These are phyloP conservation scores for Agrotis segetum DNA, from an alignment of 2,888 invertebrate species.

Conservation along the genomic window DNA sequence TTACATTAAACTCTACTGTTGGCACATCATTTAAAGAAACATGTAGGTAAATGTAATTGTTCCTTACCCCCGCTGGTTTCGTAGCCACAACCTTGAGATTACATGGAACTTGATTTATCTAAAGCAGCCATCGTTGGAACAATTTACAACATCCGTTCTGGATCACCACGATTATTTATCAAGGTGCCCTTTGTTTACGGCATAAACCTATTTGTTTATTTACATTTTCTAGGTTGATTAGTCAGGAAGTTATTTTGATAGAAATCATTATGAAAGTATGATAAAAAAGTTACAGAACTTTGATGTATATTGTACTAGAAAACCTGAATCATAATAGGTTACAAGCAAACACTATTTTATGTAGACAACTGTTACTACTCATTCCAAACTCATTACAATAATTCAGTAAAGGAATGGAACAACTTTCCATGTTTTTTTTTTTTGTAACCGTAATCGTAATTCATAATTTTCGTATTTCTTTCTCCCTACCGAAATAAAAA, in stretches of 20 bases:
- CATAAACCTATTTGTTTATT: conserved; percentile 60
- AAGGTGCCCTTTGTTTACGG: conserved; percentile 55
- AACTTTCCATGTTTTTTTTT: not conserved
- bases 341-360: too few relatives aligned
- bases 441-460: too few relatives aligned
- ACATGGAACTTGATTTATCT: conserved; percentile 77
- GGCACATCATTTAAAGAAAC: not conserved
- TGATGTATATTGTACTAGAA: not conserved
- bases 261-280: not conserved
- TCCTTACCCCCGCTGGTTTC: conserved; percentile 35
- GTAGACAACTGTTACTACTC: not conserved
- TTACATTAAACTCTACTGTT: too few relatives aligned
- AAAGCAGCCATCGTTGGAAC: conserved; percentile 68
- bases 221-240: conserved; percentile 37
- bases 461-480: too few relatives aligned
- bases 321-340: not conserved
- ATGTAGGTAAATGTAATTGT: conserved; percentile 2
- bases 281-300: too few relatives aligned
- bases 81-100: conserved; percentile 65
- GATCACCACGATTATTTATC: conserved; percentile 72
- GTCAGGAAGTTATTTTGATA: conserved; percentile 39
- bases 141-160: conserved; percentile 74
- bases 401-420: not conserved
- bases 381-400: not conserved
- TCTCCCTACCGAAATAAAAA: too few relatives aligned